These are phyloP conservation scores for Zaprionus bogoriensis DNA, from an alignment of 2,888 invertebrate genomes.

Conservation along the genomic window DNA sequence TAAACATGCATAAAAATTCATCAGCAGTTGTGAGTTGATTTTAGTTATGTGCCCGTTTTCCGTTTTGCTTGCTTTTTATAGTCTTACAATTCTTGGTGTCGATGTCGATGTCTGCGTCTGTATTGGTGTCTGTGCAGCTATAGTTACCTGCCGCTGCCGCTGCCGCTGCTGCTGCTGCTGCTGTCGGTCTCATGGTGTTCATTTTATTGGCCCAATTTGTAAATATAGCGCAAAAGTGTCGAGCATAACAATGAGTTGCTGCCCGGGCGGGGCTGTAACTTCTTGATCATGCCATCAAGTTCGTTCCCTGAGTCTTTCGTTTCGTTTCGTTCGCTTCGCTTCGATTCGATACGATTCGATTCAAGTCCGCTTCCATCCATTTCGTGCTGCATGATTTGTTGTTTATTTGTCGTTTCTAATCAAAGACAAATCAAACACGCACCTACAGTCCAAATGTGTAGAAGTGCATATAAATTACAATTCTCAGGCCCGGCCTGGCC, in stretches of 20 bases:
- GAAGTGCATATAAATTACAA: conserved; percentile 69
- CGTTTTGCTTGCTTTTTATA: conserved; percentile 63
- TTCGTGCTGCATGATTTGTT: conserved; percentile 77
- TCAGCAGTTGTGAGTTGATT: conserved; percentile 64
- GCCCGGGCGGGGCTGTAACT: conserved; percentile 14
- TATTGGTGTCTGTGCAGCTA: conserved; percentile 9
- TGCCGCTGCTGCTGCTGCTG: conserved; percentile 10
- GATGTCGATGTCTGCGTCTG: background rate
- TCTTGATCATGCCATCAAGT: conserved; percentile 44
- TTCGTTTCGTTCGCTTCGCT: conserved; percentile 10
- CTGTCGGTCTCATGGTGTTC: conserved; percentile 55
- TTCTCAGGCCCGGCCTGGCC: conserved; percentile 36
- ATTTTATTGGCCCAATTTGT: conserved; percentile 77
- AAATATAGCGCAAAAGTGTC: conserved; percentile 72
- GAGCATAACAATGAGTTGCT: conserved; percentile 70
- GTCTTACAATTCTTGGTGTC: conserved; percentile 54
- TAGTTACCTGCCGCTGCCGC: too few species aligned
- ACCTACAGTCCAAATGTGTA: conserved; percentile 63
- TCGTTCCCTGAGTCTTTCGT: conserved; percentile 64
- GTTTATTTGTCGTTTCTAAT: conserved; percentile 74
- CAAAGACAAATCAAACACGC: conserved; percentile 73
- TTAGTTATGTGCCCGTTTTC: conserved; percentile 56
- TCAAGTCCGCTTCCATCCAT: conserved; percentile 21
- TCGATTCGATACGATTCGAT: conserved; percentile 27
- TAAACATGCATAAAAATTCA: conserved; percentile 77